Base-by-base conservation (phyloP, 2,797 vertebrate species). In the Zonotrichia albicollis region DNA sequence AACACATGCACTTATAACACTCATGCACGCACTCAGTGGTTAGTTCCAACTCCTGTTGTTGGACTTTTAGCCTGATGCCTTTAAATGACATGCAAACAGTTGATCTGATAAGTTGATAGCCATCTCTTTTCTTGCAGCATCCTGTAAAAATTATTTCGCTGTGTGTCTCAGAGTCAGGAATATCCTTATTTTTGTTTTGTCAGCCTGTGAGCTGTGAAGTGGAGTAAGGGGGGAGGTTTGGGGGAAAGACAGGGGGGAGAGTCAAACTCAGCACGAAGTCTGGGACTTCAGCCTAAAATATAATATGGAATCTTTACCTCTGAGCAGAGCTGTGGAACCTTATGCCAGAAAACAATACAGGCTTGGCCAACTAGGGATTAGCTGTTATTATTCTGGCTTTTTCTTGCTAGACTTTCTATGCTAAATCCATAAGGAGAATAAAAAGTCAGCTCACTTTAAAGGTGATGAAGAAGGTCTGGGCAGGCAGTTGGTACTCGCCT, bases 91-190 rank as follows among this genome's bases (percentile, higher is more conserved):
- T 27, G 68, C 81, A 23, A 76, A 51, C 57, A 67, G 23, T 81
- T 72, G 40, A 46, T 88, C 57, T 87, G 55, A 62, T 91, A 36
- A 58, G 21, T 21, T 85, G 27, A 40, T 90, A 38, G 48, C 36
- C 20, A 80, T 85, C 72, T 78, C 85, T 95, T 67, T 78, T 94
- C 90, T 89, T 90, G 36, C 73, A 71, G 25, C 61, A 67, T 64
- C 57, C 48, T 68, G 58, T 84, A 86, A 96, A 97, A 88, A 68
- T 48, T 76, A 79, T 72, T 96, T 97, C 91, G 64, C 36, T 43
- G 48, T 32, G 3, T 89, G 70, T 70, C 64, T 96, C n/a, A 60
- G 16, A 92, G 53, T 90, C 85, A 93, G 83, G 42, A 95, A 67
- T 91, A 93, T 80, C 81, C 38, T 10, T 76, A 5, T 72, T 88